A percentile compares a stretch with the other conserved stretches of the same genome.
Evolutionary conservation across 2,797 vertebrate species (phyloP).

Genomic region (Bovichtus diacanthus): DNA sequence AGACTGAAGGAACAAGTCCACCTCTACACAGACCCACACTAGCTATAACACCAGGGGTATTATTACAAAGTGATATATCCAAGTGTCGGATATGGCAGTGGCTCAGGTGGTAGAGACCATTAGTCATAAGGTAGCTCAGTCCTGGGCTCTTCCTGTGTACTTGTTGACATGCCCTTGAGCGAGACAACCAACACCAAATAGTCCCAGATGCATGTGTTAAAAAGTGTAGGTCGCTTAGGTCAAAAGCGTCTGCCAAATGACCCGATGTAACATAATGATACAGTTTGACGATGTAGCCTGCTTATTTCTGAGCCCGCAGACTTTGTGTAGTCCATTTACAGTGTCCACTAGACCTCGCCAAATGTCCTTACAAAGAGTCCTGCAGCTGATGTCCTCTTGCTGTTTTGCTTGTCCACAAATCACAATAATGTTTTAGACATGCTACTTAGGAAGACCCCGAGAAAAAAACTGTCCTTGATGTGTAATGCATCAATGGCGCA

Average conservation of each 20-base stretch:
- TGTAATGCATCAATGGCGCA: conserved; percentile 10
- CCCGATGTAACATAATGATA: conserved; percentile 1
- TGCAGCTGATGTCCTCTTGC: conserved; percentile 2
- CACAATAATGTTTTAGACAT: conserved; percentile 2
- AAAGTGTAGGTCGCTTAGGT: conserved; percentile 10
- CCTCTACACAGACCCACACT: conserved; percentile 8
- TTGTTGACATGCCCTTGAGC: conserved; percentile 5
- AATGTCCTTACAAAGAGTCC: conserved; percentile 2
- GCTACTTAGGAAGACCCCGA: conserved; percentile 3
- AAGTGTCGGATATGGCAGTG: not conserved
- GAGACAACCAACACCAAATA: not conserved
- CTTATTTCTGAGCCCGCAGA: not conserved
- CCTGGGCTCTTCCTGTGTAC: not conserved
- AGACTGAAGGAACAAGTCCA: conserved; percentile 20
- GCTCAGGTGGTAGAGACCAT: conserved; percentile 5
- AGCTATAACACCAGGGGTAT: conserved; percentile 3
- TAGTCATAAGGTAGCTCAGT: conserved; percentile 15
- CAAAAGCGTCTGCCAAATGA: conserved; percentile 16
- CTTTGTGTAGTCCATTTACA: conserved; percentile 2
- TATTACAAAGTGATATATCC: conserved; percentile 7
- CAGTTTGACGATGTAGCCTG: conserved; percentile 5
- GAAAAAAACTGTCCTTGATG: conserved; percentile 14
- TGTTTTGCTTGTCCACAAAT: conserved; percentile 11
- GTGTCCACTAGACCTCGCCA: not conserved
- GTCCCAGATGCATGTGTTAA: not conserved